phyloP scores from a whole-genome alignment of 2,113 vertebrate genomes.

The Nibea coibor region DNA sequence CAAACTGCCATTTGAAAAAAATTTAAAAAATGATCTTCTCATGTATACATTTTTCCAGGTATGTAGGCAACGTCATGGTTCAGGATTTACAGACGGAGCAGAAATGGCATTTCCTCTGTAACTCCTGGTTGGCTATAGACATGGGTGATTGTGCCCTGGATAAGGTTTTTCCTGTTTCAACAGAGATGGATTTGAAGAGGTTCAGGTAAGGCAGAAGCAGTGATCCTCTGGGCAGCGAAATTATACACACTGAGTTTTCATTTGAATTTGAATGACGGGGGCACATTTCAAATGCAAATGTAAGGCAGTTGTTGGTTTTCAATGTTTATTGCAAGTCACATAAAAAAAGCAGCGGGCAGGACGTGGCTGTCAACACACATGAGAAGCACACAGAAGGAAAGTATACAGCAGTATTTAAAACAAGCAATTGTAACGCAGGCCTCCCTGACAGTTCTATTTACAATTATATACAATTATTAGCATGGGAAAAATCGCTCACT shows the following conservation, averaged over 20 bases:
- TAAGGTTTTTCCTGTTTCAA: conserved; percentile 88
- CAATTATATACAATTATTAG: neutral
- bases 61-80: conserved; percentile 87
- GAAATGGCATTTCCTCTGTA: conserved; percentile 93
- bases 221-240: neutral
- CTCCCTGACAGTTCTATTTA: neutral
- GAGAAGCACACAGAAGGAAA: neutral
- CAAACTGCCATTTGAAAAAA: neutral
- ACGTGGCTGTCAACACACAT: neutral
- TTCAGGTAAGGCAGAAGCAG: conserved; percentile 85
- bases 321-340: neutral
- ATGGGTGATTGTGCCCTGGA: conserved; percentile 89
- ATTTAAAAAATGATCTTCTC: neutral
- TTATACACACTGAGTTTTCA: neutral
- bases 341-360: too few species aligned
- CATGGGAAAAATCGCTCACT: neutral
- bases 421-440: neutral
- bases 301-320: neutral
- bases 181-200: conserved; percentile 88
- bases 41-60: conserved; percentile 80
- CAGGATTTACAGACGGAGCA: conserved; percentile 86
- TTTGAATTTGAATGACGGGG: conserved; percentile 6
- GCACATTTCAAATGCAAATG: conserved; percentile 16
- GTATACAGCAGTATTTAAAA: neutral
- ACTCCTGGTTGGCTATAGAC: conserved; percentile 91